phyloP scores from a whole-genome alignment of 2,113 vertebrate genomes.

The Oreochromis niloticus region DNA sequence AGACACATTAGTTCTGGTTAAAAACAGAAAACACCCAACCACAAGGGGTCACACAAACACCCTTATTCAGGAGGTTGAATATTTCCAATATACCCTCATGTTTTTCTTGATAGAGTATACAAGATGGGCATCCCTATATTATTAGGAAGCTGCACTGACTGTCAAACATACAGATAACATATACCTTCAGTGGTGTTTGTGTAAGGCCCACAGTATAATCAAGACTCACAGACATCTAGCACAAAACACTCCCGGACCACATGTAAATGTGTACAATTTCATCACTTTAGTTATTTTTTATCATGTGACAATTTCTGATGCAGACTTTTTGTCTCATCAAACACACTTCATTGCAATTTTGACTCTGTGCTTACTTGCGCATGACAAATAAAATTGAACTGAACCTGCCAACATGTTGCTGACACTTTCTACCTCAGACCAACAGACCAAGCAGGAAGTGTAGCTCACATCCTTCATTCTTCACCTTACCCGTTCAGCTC shows the following conservation, averaged over 20 bases:
- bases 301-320: not conserved
- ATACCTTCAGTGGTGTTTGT: too few species aligned
- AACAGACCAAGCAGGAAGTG: not conserved
- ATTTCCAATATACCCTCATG: accelerated
- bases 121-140: not conserved
- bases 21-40: accelerated
- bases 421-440: not conserved
- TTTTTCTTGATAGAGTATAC: not conserved
- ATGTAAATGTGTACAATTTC: not conserved
- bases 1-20: not conserved
- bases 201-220: not conserved
- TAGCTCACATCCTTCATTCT: not conserved
- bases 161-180: too few species aligned
- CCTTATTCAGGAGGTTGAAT: accelerated
- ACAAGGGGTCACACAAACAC: not conserved
- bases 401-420: not conserved
- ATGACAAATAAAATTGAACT: not conserved
- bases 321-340: not conserved
- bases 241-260: accelerated
- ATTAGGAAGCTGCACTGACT: not conserved
- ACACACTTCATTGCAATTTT: not conserved
- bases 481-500: not conserved
- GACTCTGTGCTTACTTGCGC: not conserved
- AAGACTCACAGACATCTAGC: not conserved
- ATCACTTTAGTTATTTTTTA: not conserved